Base-by-base conservation (phyloP, 1,140 invertebrate genomes). In the Sitophilus oryzae region DNA sequence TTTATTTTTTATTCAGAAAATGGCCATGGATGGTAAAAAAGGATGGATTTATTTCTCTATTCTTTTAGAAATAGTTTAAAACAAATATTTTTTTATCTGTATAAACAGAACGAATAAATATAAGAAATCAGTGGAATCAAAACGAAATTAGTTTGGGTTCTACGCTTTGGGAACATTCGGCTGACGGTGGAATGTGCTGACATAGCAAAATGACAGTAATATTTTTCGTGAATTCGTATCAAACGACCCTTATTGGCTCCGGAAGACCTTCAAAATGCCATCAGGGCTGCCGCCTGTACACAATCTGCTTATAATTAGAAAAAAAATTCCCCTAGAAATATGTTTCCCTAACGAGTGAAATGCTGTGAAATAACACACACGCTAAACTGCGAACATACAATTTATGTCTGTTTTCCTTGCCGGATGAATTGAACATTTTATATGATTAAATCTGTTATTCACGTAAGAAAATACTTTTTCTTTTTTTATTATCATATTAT, bases 231-330 rank as follows among this genome's bases (percentile, higher is more conserved):
- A 62, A 37, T 62, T 45, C 50, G 34, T 42, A 51, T 44, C 47
- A 45, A 42, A 38, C 55, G 38, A 42, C 52, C 51, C 58, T 59
- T 64, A 61, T 61, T 64, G 52, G 57, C 57, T 62, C 50, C 51
- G 46, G 57, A 58, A 59, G 60, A 60, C 60, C 58, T 54, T 63
- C 52, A 64, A 59, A 64, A 62, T 52, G 58, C 59, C 52, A 62
- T 64, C 60, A 62, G 59, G 47, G 21, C 46, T 57, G 10, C 44
- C 41, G 46, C 46, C 50, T 58, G 56, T 47, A 61, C 52, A 52
- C 59, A 61, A 61, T 61, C 59, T 61, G 56, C 51, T 52, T 56
- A 55, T 61, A 61, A 61, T 61, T 61, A 61, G 56, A 60, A 61
- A 58, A 61, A 61, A 61, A 61, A 54, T 42, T 23, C 47, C 40